Evolutionary conservation across 2,797 vertebrate genomes (phyloP), one percentile per base, ranked within the genome.

Genomic region (Adrianichthys oophorus): DNA sequence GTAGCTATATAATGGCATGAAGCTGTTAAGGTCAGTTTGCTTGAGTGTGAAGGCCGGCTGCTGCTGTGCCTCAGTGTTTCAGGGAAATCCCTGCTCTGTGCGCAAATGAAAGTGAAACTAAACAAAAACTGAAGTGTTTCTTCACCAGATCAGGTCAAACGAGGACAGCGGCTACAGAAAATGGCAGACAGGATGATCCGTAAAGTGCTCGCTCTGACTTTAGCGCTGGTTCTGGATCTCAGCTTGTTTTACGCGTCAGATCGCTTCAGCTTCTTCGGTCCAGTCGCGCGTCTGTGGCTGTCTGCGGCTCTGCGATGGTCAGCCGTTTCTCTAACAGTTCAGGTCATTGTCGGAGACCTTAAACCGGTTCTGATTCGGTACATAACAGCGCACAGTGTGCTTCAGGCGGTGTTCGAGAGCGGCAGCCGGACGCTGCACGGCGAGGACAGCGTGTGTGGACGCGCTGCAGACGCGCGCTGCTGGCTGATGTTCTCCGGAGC

Each of bases 401-500:
- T 73, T 1, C 76, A 78, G 0, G 85, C 92, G 0, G 19, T 84
- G 16, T 87, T 85, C 14, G 85, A 88, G 43, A 87, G 75, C 44
- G 86, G 87, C 0, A 47, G 72, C 60, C 8, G 19, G 3, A 52
- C 67, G n/a, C 0, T 91, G 0, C 52, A 79, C 15, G 43, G 18
- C 2, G 74, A 78, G 62, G 59, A 74, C 15, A 65, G 63, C 0
- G 15, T 1, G 5, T 68, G 72, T 10, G 68, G 62, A 2, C 40
- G 15, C 1, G 16, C 5, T 64, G 55, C 56, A 41, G 74, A 82
- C 18, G 0, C 14, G 26, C 67, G 65, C 21, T 74, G 85, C n/a
- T 93, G 92, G 63, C 3, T 88, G 0, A 0, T 88, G 73, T 48
- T 58, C 48, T n/a, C 88, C 79, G 91, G 44, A 23, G 89, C 90